Conservation (phyloP, 2,888 invertebrate genomes). For the Athalia circularis region DNA sequence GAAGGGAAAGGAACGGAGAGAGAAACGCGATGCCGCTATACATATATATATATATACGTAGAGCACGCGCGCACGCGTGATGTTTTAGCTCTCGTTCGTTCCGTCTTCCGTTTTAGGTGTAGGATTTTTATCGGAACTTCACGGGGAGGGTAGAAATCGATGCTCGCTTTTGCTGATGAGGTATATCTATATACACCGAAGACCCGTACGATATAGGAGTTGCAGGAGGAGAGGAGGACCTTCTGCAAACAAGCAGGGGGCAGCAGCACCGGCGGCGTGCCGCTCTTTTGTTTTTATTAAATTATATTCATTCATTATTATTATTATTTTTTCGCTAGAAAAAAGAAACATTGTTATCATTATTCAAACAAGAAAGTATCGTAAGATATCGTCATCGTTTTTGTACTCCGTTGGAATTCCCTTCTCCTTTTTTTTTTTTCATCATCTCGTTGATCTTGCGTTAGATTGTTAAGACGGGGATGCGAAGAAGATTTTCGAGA, state of each 20-base stretch:
- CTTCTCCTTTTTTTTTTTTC: background rate
- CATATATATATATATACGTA: background rate
- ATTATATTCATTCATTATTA: background rate
- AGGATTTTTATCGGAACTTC: conserved; percentile 42
- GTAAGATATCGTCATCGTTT: no score
- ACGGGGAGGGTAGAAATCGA: conserved; percentile 29
- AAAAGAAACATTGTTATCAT: no score
- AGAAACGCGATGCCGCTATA: background rate
- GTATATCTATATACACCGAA: no score
- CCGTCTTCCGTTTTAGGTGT: conserved; percentile 11
- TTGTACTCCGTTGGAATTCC: no score
- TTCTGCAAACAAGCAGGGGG: no score
- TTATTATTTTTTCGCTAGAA: background rate
- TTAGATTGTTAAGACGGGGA: no score
- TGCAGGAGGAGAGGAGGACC: no score
- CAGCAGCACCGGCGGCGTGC: background rate
- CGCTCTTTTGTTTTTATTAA: background rate
- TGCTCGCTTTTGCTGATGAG: background rate
- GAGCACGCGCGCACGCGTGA: background rate
- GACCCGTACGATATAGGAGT: no score
- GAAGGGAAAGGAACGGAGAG: background rate
- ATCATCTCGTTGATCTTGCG: background rate
- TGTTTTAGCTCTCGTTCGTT: background rate
- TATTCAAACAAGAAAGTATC: no score
- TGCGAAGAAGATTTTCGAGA: no score